Percentiles rank a stretch among this genome's conserved stretches.
These are phyloP conservation scores for Microtus richardsoni DNA, from an alignment of 2,113 vertebrate genomes.

Conservation along the genomic window DNA sequence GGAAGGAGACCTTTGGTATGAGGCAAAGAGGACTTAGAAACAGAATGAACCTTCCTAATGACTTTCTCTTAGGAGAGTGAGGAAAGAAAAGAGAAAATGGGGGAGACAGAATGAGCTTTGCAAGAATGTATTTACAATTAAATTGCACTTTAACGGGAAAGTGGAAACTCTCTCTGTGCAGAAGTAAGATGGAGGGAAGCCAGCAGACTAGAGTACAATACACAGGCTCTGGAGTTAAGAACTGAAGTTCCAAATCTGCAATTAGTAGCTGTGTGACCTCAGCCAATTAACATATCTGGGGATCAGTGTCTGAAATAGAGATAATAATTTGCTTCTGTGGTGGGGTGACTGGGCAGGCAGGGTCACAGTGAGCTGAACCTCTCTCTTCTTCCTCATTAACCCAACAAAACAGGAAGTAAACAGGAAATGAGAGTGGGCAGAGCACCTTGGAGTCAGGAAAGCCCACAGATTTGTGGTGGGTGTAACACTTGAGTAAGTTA, in stretches of 20 bases:
- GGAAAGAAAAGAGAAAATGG: constrained; percentile 61
- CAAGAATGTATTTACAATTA: constrained; percentile 73
- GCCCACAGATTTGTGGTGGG: background rate
- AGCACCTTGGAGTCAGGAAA: background rate
- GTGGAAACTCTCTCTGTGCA: constrained; percentile 44
- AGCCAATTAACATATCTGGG: constrained; percentile 39
- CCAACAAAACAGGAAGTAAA: constrained; percentile 1
- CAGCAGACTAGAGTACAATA: background rate
- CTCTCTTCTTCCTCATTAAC: constrained; percentile 43
- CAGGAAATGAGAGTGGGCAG: background rate
- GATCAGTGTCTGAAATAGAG: constrained; percentile 21
- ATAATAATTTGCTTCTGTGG: background rate
- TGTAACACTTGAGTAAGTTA: background rate
- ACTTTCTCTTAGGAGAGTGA: constrained; percentile 43
- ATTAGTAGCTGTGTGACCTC: constrained; percentile 31
- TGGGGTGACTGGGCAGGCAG: background rate
- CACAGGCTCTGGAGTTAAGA: constrained; percentile 12
- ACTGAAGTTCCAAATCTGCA: background rate
- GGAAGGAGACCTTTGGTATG: constrained; percentile 45
- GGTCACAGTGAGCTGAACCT: background rate
- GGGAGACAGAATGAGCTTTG: constrained; percentile 37
- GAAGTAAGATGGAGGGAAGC: constrained; percentile 18
- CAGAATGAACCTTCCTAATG: constrained; percentile 69
- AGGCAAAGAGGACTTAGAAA: constrained; percentile 55
- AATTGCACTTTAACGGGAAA: constrained; percentile 69